phyloP scores from a whole-genome alignment of 2,888 invertebrate species.

The Alcis repandata region DNA sequence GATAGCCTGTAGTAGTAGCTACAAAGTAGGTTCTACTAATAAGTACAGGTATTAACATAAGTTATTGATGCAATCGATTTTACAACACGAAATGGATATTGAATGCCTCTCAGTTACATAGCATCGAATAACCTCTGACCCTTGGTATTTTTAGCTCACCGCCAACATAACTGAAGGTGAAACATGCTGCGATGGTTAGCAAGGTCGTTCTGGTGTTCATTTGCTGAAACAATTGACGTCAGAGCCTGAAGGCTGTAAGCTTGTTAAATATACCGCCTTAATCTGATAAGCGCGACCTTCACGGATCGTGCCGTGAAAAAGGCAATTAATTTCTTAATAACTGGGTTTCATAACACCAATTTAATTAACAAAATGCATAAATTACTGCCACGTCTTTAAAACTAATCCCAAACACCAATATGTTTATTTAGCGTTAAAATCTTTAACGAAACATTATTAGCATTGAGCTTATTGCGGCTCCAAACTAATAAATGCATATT shows the following conservation, averaged over 20 bases:
- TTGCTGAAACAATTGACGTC: conserved; percentile 85
- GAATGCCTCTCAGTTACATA: conserved; percentile 41
- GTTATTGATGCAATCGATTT: conserved; percentile 23
- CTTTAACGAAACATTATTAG: not conserved
- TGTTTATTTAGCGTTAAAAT: not conserved
- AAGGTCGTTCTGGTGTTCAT: conserved; percentile 74
- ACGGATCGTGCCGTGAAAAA: conserved; percentile 50
- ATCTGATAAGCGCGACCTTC: conserved; percentile 67
- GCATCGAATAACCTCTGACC: conserved; percentile 73
- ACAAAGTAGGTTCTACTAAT: not conserved
- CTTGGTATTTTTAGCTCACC: conserved; percentile 78
- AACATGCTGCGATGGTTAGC: conserved; percentile 60
- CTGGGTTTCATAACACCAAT: conserved; percentile 37
- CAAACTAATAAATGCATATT: not conserved
- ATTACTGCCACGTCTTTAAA: not conserved
- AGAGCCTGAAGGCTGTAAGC: conserved; percentile 71
- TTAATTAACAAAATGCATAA: conserved; percentile 20
- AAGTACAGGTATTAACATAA: conserved; percentile 20
- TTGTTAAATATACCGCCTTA: conserved; percentile 71
- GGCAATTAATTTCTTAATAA: conserved; percentile 45
- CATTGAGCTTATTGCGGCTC: not conserved
- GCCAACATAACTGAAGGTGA: conserved; percentile 51
- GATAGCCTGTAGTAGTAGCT: too few species aligned
- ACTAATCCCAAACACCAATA: not conserved
- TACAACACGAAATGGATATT: conserved; percentile 35